Conservation (phyloP, 2,113 vertebrate species). For the Hyperoodon ampullatus region DNA sequence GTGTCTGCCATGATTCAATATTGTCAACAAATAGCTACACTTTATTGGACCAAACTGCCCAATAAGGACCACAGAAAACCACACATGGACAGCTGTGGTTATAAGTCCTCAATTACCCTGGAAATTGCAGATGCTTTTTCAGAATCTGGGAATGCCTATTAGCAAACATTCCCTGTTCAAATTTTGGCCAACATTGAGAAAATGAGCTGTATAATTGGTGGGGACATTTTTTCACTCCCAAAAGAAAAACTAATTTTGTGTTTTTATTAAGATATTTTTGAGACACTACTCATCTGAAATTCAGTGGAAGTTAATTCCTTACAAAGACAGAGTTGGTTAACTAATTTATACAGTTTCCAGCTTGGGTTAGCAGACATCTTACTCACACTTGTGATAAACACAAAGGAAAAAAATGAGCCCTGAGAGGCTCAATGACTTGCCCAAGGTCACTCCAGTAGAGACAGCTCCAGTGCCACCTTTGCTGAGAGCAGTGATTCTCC, state of each 20-base stretch:
- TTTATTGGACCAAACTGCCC: conserved; percentile 27
- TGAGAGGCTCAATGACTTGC: background rate
- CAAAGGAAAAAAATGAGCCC: background rate
- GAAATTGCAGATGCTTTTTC: conserved; percentile 20
- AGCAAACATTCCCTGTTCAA: conserved; percentile 5
- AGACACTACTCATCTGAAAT: conserved; percentile 65
- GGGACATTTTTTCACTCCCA: background rate
- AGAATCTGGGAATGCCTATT: conserved; percentile 14
- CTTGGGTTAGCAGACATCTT: background rate
- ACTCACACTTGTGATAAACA: background rate
- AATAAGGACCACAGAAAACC: background rate
- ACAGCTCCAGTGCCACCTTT: background rate
- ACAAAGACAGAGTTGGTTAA: conserved; percentile 48
- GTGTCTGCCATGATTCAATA: conserved; percentile 50
- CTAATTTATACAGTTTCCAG: conserved; percentile 36
- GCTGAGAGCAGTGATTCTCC: background rate
- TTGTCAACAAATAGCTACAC: conserved; percentile 19
- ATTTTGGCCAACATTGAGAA: conserved; percentile 49
- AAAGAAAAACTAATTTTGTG: conserved; percentile 49
- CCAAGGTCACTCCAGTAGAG: too few relatives aligned
- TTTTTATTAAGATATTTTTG: conserved; percentile 67
- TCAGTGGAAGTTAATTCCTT: conserved; percentile 52
- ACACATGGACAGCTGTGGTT: background rate
- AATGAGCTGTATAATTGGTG: conserved; percentile 27
- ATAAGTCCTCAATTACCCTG: background rate